These are phyloP conservation scores for Patella ulyssiponensis DNA, from an alignment of 2,888 invertebrate genomes.

Conservation along the genomic window DNA sequence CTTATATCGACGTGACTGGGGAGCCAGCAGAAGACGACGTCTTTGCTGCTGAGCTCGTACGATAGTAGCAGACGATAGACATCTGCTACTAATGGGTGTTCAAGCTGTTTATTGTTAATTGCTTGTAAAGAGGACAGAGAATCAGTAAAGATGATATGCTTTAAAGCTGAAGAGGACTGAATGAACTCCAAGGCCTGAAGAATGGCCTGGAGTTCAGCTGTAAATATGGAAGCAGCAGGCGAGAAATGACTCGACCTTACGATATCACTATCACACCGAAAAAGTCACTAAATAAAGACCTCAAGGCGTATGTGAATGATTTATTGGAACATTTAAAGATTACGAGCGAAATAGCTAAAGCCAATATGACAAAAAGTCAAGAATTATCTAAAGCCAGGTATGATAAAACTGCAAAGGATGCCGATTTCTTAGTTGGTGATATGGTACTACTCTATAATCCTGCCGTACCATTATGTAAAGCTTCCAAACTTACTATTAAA, in stretches of 20 bases:
- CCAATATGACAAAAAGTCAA: slow-evolving; percentile 12
- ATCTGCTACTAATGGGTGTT: too few relatives aligned
- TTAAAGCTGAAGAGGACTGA: too few relatives aligned
- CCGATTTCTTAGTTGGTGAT: background rate
- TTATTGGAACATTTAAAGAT: slow-evolving; percentile 23
- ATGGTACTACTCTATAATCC: background rate
- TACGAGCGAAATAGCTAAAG: slow-evolving; percentile 12
- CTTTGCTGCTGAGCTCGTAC: too few relatives aligned
- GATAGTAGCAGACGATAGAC: too few relatives aligned
- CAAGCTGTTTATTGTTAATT: too few relatives aligned
- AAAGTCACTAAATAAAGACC: slow-evolving; percentile 31
- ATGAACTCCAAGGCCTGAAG: too few relatives aligned
- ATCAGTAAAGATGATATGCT: too few relatives aligned
- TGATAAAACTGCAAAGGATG: background rate
- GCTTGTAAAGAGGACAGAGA: too few relatives aligned
- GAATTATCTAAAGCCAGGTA: background rate
- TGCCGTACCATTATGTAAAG: background rate
- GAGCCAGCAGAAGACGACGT: too few relatives aligned
- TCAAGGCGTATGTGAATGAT: slow-evolving; percentile 28
- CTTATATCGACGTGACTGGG: too few relatives aligned
- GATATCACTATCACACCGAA: slow-evolving; percentile 34
- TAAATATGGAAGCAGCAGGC: too few relatives aligned
- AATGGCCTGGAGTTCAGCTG: too few relatives aligned
- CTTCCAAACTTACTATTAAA: background rate
- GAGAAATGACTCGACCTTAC: slow-evolving; percentile 38